Percentiles rank a stretch among this genome's conserved stretches.
phyloP scores from a whole-genome alignment of 2,113 vertebrate genomes.

The Macheiramphus alcinus region DNA sequence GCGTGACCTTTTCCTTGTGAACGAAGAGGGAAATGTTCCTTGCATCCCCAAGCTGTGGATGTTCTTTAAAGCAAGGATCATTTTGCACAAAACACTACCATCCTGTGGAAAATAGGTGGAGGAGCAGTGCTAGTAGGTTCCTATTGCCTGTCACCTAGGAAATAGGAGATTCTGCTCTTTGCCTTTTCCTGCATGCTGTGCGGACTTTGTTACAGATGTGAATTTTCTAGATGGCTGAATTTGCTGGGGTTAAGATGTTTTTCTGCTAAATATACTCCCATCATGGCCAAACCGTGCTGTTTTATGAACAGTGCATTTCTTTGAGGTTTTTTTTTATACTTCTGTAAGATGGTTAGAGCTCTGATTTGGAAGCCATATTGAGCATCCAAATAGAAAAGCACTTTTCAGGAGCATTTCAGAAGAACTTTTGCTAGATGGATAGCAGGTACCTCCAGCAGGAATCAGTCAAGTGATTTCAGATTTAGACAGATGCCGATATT shows the following conservation, averaged over 20 bases:
- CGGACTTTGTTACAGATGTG: not conserved
- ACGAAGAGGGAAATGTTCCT: not conserved
- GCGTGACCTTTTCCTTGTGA: not conserved
- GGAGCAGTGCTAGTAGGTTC: not conserved
- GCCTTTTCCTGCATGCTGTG: not conserved
- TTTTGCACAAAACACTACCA: constrained; percentile 25
- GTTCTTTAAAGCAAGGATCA: not conserved
- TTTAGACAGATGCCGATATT: not conserved
- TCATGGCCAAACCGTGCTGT: not conserved
- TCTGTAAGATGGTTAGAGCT: not conserved
- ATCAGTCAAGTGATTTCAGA: not conserved
- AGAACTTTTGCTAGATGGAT: not conserved
- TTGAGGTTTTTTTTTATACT: not conserved
- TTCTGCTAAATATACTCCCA: not conserved
- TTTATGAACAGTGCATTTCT: not conserved
- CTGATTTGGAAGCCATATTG: not conserved
- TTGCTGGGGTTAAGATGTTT: not conserved
- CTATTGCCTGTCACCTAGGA: not conserved
- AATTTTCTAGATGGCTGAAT: not conserved
- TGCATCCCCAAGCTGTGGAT: not conserved
- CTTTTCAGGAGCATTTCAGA: not conserved
- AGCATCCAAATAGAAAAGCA: not conserved
- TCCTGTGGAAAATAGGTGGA: constrained; percentile 20
- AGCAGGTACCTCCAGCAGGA: not conserved
- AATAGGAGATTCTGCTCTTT: not conserved